A percentile compares a stretch with the other conserved stretches of the same genome.
Conservation (phyloP, 1,140 invertebrate genomes). For the Eulimnadia texana region DNA sequence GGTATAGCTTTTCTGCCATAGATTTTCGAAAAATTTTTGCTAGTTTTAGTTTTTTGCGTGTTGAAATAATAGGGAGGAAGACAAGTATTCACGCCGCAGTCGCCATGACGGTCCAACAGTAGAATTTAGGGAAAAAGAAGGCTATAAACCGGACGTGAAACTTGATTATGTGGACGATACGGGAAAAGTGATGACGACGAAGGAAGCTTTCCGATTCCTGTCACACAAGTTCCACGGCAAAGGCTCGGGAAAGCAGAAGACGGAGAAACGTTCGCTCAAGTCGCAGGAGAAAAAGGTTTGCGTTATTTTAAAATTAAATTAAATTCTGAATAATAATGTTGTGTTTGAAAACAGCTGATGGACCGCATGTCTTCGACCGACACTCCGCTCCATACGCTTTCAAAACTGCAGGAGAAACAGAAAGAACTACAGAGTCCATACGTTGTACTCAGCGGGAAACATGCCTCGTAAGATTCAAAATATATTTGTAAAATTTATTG, state of each 20-base stretch:
- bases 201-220: slow-evolving; percentile 79
- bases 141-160: slow-evolving; percentile 89
- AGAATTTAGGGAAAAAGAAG: slow-evolving; percentile 87
- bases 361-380: slow-evolving; percentile 98
- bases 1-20: slow-evolving; percentile 9
- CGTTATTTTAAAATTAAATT: slow-evolving; percentile 5
- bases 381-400: slow-evolving; percentile 86
- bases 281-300: slow-evolving; percentile 73
- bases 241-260: slow-evolving; percentile 96
- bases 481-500: neutral
- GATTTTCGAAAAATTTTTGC: no score
- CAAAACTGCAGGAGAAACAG: slow-evolving; percentile 89
- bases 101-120: slow-evolving; percentile 69
- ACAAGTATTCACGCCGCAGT: slow-evolving; percentile 60
- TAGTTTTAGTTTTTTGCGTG: slow-evolving; percentile 16
- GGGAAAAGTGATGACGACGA: slow-evolving; percentile 73
- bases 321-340: slow-evolving; percentile 14
- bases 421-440: slow-evolving; percentile 90
- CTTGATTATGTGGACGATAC: slow-evolving; percentile 96
- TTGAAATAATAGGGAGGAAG: slow-evolving; percentile 50
- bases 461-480: slow-evolving; percentile 25
- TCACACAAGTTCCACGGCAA: slow-evolving; percentile 99
- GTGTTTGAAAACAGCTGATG: slow-evolving; percentile 51
- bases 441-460: slow-evolving; percentile 83
- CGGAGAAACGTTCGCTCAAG: slow-evolving; percentile 93